Evolutionary conservation across 2,888 invertebrate species (phyloP).

Genomic region (Pristionchus entomophagus): DNA sequence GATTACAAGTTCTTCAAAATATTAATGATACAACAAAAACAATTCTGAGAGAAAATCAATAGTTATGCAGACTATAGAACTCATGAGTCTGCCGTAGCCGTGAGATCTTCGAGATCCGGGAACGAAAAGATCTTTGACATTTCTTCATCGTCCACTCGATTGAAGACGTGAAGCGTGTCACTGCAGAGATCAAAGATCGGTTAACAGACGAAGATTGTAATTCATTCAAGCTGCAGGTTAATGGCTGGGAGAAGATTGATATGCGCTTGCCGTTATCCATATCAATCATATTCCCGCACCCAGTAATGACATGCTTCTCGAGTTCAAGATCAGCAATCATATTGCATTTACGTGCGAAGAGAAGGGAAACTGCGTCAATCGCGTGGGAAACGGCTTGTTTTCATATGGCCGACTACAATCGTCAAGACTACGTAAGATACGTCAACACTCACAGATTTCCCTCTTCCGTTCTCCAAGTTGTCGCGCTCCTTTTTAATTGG

Average conservation of each 20-base stretch:
- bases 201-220: too few species aligned
- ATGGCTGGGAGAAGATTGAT: too few species aligned
- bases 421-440: neutral
- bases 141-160: slow-evolving; percentile 11
- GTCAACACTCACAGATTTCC: neutral
- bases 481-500: too few species aligned
- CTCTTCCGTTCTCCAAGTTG: neutral
- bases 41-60: neutral
- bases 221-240: too few species aligned
- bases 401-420: too few species aligned
- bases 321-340: neutral
- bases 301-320: too few species aligned
- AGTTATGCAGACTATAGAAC: neutral
- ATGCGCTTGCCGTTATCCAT: too few species aligned
- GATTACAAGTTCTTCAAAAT: too few species aligned
- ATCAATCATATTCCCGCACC: neutral
- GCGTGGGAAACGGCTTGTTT: neutral
- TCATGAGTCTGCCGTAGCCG: neutral
- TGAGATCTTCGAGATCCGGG: neutral
- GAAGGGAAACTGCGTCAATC: neutral
- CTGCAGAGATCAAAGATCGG: slow-evolving; percentile 18
- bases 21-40: too few species aligned
- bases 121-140: neutral
- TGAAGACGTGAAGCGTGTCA: neutral
- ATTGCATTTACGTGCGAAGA: neutral